Conservation (phyloP, 2,888 invertebrate species). For the Diadegma fenestrale region DNA sequence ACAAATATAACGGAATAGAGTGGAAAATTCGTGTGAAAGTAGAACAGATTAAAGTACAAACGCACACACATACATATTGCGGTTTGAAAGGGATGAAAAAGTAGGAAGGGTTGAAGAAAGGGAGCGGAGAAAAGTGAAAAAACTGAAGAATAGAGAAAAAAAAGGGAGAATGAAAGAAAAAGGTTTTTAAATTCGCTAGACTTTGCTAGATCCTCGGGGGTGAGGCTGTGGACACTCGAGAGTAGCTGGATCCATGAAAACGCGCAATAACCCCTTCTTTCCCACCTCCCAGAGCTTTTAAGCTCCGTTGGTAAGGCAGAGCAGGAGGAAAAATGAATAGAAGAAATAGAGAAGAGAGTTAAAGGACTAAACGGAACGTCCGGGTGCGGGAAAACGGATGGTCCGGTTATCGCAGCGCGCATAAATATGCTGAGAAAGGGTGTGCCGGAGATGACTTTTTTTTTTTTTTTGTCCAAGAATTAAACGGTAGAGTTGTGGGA, state of each 20-base stretch:
- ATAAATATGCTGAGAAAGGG: conserved; percentile 77
- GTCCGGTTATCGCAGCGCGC: conserved; percentile 78
- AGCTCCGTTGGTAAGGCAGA: conserved; percentile 75
- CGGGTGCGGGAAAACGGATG: conserved; percentile 65
- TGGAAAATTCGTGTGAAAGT: conserved; percentile 46
- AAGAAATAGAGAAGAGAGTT: conserved; percentile 23
- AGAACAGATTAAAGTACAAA: conserved; percentile 40
- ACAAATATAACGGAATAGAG: neutral
- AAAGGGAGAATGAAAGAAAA: conserved; percentile 22
- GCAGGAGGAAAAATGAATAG: conserved; percentile 23
- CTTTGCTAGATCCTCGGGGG: conserved; percentile 13
- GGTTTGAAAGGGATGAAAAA: conserved; percentile 19
- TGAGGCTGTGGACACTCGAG: neutral
- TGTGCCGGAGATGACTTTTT: conserved; percentile 44
- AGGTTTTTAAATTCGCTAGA: conserved; percentile 48
- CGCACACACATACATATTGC: conserved; percentile 11
- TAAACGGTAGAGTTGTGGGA: conserved; percentile 20
- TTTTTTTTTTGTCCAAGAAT: conserved; percentile 11
- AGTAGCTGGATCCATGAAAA: conserved; percentile 3
- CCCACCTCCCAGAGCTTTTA: conserved; percentile 75
- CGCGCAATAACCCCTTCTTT: conserved; percentile 55
- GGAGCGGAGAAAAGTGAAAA: conserved; percentile 18
- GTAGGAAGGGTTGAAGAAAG: neutral
- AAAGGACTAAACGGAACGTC: conserved; percentile 26
- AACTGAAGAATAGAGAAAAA: conserved; percentile 4